phyloP scores from a whole-genome alignment of 1,140 invertebrate genomes.

The Alviniconcha marisindica region DNA sequence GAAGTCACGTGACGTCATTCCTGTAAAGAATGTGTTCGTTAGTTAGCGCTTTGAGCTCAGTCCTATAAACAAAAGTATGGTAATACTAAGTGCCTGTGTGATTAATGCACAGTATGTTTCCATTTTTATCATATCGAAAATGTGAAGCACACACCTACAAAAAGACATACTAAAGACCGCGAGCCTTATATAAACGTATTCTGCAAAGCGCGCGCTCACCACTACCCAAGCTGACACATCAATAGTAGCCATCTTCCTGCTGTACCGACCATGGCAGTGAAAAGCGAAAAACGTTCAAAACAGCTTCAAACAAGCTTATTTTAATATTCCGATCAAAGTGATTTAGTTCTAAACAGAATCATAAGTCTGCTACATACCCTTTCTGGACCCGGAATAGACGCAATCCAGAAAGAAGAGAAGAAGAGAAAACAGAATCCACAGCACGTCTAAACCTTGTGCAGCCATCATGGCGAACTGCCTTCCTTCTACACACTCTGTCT shows the following conservation, averaged over 20 bases:
- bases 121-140: too few species aligned
- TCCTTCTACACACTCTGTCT: background rate
- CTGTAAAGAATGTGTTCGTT: too few species aligned
- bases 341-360: background rate
- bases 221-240: background rate
- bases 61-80: too few species aligned
- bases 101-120: too few species aligned
- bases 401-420: background rate
- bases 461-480: conserved; percentile 36
- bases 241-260: background rate
- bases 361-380: conserved; percentile 4
- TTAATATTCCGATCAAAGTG: background rate
- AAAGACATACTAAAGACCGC: too few species aligned
- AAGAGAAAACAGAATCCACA: conserved; percentile 11
- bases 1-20: conserved; percentile 14
- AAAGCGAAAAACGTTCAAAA: background rate
- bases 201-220: too few species aligned
- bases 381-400: background rate
- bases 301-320: background rate
- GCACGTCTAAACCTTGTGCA: background rate
- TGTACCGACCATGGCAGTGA: background rate
- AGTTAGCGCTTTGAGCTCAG: too few species aligned
- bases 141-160: too few species aligned
- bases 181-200: too few species aligned
- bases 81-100: too few species aligned